Percentiles rank a stretch among this genome's conserved stretches.
Conservation (phyloP, 2,888 invertebrate genomes). For the Acanthosoma haemorrhoidale region DNA sequence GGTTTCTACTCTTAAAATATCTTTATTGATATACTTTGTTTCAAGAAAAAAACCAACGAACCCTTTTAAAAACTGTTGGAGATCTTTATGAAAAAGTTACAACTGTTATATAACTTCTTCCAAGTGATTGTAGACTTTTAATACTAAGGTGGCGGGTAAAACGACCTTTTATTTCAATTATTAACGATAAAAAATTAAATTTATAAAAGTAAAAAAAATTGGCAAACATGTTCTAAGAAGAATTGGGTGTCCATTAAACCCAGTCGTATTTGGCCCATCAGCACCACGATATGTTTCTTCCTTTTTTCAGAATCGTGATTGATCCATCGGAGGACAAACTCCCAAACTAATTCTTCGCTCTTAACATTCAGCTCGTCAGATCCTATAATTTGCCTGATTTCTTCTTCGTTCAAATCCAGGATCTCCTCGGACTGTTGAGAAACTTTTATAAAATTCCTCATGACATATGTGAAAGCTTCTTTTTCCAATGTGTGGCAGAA, state of each 20-base stretch:
- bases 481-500: conserved; percentile 67
- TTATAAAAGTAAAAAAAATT: too few relatives aligned
- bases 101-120: too few relatives aligned
- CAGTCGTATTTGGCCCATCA: conserved; percentile 74
- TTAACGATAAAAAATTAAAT: too few relatives aligned
- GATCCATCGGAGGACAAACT: conserved; percentile 80
- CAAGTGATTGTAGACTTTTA: not conserved
- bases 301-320: conserved; percentile 67
- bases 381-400: conserved; percentile 69
- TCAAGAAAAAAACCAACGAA: too few relatives aligned
- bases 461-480: conserved; percentile 62
- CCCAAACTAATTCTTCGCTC: conserved; percentile 83
- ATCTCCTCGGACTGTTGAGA: conserved; percentile 60
- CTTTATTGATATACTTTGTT: too few relatives aligned
- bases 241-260: conserved; percentile 82
- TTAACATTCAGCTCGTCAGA: conserved; percentile 82
- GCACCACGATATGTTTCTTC: conserved; percentile 66
- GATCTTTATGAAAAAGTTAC: too few relatives aligned
- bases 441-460: conserved; percentile 69
- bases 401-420: conserved; percentile 63
- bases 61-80: too few relatives aligned
- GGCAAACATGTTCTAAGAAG: conserved; percentile 70
- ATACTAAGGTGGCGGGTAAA: too few relatives aligned
- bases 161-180: too few relatives aligned
- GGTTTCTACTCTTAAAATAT: too few relatives aligned